Evolutionary conservation across 30 jellyfish, hydroid and myxozoan genomes (phyloP).

Genomic region (Rhopilema esculentum): DNA sequence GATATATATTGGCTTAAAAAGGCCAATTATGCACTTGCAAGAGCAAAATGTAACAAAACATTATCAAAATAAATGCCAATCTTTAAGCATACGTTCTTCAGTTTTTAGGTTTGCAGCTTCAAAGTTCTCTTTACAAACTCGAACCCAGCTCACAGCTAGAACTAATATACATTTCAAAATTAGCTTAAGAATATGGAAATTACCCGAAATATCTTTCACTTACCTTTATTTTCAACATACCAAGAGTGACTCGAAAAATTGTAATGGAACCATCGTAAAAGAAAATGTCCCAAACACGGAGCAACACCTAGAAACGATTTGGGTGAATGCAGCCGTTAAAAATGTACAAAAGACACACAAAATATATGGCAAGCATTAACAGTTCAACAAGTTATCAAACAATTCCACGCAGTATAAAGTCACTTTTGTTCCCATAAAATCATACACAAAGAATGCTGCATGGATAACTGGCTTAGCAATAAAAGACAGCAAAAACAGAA

Average conservation of each 20-base stretch:
- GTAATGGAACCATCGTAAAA: slow-evolving; percentile 97
- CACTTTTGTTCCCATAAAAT: no score
- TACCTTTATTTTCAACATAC: slow-evolving; percentile 95
- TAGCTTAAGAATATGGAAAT: not conserved
- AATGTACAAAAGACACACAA: not conserved
- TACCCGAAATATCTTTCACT: not conserved
- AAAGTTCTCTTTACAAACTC: not conserved
- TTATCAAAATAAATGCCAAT: no score
- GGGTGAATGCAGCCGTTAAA: not conserved
- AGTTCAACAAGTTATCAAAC: no score
- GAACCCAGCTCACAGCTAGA: not conserved
- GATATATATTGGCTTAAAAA: no score
- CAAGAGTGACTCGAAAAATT: slow-evolving; percentile 83
- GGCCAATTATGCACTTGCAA: no score
- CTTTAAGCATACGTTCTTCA: no score
- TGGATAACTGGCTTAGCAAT: no score
- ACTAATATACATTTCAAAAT: not conserved
- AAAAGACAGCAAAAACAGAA: not conserved
- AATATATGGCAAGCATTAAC: not conserved
- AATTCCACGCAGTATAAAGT: no score
- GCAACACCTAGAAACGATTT: slow-evolving; percentile 68
- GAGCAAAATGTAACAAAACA: no score
- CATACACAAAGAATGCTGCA: no score
- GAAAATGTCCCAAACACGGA: slow-evolving; percentile 97
- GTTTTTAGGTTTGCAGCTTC: not conserved